These are phyloP conservation scores for Chaetura pelagica DNA, from an alignment of 2,113 vertebrate species.

Conservation along the genomic window DNA sequence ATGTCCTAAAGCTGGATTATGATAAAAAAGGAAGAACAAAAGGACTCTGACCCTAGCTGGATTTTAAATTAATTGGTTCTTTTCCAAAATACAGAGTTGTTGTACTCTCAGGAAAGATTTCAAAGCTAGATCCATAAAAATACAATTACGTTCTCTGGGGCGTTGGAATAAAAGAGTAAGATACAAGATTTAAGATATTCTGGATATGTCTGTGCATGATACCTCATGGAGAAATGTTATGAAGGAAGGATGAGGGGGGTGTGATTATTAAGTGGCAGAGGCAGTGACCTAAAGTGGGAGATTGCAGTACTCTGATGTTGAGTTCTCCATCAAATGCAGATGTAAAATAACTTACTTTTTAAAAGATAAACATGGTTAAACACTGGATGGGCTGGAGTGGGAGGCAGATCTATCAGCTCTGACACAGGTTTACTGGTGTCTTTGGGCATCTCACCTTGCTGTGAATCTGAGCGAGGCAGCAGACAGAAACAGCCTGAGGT, in stretches of 20 bases:
- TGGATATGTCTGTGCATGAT: neutral
- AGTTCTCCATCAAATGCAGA: neutral
- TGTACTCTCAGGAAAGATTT: neutral
- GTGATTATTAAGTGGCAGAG: neutral
- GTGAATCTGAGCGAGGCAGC: neutral
- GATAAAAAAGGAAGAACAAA: neutral
- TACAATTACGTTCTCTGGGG: neutral
- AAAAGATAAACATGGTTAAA: neutral
- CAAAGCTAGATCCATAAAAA: neutral
- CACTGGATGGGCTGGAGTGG: neutral
- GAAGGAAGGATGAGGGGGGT: neutral
- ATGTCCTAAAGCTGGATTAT: neutral
- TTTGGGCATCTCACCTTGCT: neutral
- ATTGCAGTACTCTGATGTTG: neutral
- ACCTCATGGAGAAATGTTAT: neutral
- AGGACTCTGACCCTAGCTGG: neutral
- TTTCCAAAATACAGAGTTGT: neutral
- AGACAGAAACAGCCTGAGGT: neutral
- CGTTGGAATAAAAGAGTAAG: neutral
- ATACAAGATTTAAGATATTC: neutral
- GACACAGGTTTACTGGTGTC: neutral
- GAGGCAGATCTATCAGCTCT: neutral
- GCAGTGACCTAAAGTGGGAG: neutral
- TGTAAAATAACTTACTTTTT: neutral
- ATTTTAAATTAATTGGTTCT: neutral